Percentiles rank a stretch among this genome's conserved stretches.
Evolutionary conservation across 2,113 vertebrate species (phyloP).

Genomic region (Bambusicola thoracicus): DNA sequence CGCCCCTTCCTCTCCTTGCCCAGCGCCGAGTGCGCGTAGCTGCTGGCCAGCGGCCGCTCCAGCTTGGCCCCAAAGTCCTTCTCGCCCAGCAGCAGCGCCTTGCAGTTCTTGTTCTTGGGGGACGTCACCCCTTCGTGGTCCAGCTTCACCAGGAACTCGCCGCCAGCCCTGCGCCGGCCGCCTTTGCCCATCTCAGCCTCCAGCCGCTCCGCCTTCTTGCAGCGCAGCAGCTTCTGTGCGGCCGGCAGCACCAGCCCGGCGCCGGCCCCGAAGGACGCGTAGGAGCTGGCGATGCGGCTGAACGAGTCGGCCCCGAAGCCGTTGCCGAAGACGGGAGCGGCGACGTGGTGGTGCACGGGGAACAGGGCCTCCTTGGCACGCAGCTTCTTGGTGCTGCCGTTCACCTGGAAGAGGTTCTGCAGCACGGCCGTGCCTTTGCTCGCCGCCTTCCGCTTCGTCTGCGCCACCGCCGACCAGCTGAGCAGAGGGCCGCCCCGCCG

Average conservation of each 20-base stretch:
- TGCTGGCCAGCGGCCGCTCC: conserved; percentile 75
- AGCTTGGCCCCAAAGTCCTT: conserved; percentile 84
- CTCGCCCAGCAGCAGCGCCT: conserved; percentile 85
- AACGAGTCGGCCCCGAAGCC: conserved; percentile 95
- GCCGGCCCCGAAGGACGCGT: conserved; percentile 83
- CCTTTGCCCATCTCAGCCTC: conserved; percentile 76
- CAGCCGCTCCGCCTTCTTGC: conserved; percentile 80
- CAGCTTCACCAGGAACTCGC: conserved; percentile 92
- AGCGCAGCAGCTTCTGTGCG: conserved; percentile 80
- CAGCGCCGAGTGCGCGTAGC: conserved; percentile 85
- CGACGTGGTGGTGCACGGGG: conserved; percentile 71
- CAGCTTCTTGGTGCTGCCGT: conserved; percentile 83
- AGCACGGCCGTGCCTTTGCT: conserved; percentile 76
- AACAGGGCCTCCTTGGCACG: conserved; percentile 84
- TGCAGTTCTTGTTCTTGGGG: conserved; percentile 95
- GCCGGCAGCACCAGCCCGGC: conserved; percentile 77
- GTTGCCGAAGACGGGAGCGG: conserved; percentile 88
- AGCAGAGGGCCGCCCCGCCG: conserved; percentile 78
- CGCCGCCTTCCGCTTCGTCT: conserved; percentile 82
- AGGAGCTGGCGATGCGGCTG: conserved; percentile 93
- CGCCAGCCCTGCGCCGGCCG: conserved; percentile 77
- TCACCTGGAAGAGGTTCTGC: conserved; percentile 89
- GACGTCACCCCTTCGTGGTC: conserved; percentile 97
- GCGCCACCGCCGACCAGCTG: conserved; percentile 84
- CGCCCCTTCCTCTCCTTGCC: conserved; percentile 90